phyloP scores from a whole-genome alignment of 2,888 invertebrate genomes.

The Polymixis lichenea region DNA sequence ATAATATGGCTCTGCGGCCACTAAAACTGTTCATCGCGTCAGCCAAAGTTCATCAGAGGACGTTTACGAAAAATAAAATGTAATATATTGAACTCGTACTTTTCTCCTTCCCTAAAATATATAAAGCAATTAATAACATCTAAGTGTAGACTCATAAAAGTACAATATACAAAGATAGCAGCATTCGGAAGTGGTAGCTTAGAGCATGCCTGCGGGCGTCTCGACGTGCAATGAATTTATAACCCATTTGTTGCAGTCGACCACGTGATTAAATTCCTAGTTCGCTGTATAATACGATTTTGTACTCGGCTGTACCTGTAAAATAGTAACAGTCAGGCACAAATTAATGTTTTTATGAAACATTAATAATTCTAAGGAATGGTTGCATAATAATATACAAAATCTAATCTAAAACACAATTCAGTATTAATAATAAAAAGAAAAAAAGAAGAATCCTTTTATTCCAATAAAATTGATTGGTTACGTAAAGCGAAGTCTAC shows the following conservation, averaged over 20 bases:
- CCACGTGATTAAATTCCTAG: constrained; percentile 71
- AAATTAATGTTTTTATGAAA: neutral
- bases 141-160: constrained; percentile 17
- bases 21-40: neutral
- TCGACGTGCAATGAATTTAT: constrained; percentile 71
- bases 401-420: constrained; percentile 10
- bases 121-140: constrained; percentile 7
- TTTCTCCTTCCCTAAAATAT: neutral
- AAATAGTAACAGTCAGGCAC: neutral
- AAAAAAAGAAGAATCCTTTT: constrained; percentile 32
- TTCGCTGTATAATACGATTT: constrained; percentile 55
- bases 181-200: constrained; percentile 40
- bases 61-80: neutral
- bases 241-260: constrained; percentile 61
- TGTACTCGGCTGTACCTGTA: constrained; percentile 41
- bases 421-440: constrained; percentile 4
- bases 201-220: constrained; percentile 47
- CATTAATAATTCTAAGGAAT: neutral
- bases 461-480: constrained; percentile 39
- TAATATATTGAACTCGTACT: neutral
- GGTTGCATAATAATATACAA: neutral
- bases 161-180: constrained; percentile 36
- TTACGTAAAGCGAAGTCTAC: constrained; percentile 48
- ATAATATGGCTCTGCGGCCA: neutral
- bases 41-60: neutral